Evolutionary conservation across 1,140 invertebrate species (phyloP).

Genomic region (Prorops nasuta): DNA sequence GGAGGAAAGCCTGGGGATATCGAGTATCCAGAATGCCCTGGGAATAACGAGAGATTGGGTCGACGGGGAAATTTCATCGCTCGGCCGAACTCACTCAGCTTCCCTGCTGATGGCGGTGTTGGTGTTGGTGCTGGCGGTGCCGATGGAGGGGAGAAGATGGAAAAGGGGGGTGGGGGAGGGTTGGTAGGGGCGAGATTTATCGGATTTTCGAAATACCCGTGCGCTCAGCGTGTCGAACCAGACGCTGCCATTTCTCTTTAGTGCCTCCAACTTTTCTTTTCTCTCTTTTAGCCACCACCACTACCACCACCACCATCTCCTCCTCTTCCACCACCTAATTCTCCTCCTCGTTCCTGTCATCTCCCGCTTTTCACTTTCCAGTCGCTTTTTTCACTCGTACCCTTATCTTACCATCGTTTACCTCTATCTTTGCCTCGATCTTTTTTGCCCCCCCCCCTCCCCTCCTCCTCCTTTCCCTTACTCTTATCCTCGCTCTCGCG

Average conservation of each 20-base stretch:
- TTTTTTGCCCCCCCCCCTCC: not conserved
- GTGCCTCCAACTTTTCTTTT: slow-evolving; percentile 12
- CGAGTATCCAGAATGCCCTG: slow-evolving; percentile 26
- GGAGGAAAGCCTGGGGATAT: slow-evolving; percentile 26
- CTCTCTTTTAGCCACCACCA: not conserved
- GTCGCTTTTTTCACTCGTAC: no score
- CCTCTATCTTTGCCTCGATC: slow-evolving; percentile 5
- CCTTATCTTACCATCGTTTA: no score
- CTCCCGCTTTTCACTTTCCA: no score
- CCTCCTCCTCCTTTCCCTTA: not conserved
- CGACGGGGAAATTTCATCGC: slow-evolving; percentile 35
- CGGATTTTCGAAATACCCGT: slow-evolving; percentile 40
- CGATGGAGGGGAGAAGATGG: not conserved
- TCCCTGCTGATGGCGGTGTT: no score
- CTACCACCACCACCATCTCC: not conserved
- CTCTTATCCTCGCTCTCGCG: no score
- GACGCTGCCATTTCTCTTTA: slow-evolving; percentile 26
- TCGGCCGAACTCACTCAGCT: slow-evolving; percentile 23
- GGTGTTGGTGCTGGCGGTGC: no score
- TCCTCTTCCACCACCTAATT: no score
- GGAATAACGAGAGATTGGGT: slow-evolving; percentile 30
- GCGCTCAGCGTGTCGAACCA: slow-evolving; percentile 31
- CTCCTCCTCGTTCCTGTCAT: no score
- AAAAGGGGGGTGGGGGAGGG: not conserved
- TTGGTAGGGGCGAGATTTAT: slow-evolving; percentile 30